These are phyloP conservation scores for Dolichomitus sp. DNA, from an alignment of 2,888 invertebrate species.

Conservation along the genomic window DNA sequence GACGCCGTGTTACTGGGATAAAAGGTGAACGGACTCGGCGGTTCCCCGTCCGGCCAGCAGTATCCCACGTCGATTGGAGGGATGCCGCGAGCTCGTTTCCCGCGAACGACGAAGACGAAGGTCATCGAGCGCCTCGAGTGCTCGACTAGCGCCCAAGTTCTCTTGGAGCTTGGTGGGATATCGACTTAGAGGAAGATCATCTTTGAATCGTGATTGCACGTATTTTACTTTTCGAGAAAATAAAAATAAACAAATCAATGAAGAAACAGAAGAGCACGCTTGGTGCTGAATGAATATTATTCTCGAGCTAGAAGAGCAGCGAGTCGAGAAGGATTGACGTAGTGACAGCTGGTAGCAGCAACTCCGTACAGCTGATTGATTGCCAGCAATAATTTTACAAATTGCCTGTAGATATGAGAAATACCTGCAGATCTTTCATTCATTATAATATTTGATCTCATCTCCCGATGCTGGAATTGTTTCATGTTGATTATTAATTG, in stretches of 20 bases:
- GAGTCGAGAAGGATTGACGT: slow-evolving; percentile 35
- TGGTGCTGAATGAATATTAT: slow-evolving; percentile 20
- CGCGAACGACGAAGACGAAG: slow-evolving; percentile 73
- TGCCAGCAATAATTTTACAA: slow-evolving; percentile 42
- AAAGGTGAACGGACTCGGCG: slow-evolving; percentile 85
- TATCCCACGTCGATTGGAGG: slow-evolving; percentile 81
- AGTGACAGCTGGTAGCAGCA: slow-evolving; percentile 47
- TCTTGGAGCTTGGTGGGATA: background rate
- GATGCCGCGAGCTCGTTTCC: slow-evolving; percentile 75
- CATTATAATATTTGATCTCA: background rate
- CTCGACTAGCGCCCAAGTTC: slow-evolving; percentile 13
- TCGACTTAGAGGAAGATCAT: background rate
- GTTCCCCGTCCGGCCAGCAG: slow-evolving; percentile 77
- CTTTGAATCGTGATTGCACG: background rate
- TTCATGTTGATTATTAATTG: background rate
- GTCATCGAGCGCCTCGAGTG: slow-evolving; percentile 59
- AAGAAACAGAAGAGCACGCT: background rate
- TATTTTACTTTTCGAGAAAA: background rate
- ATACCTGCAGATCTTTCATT: slow-evolving; percentile 3
- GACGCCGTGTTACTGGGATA: slow-evolving; percentile 86
- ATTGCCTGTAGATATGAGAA: slow-evolving; percentile 27
- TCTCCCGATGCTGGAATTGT: background rate
- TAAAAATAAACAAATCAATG: slow-evolving; percentile 6
- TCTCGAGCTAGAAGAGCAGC: slow-evolving; percentile 7
- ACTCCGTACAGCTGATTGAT: slow-evolving; percentile 48